These are phyloP conservation scores for Dinomys branickii DNA, from an alignment of 2,113 vertebrate genomes.

Conservation along the genomic window DNA sequence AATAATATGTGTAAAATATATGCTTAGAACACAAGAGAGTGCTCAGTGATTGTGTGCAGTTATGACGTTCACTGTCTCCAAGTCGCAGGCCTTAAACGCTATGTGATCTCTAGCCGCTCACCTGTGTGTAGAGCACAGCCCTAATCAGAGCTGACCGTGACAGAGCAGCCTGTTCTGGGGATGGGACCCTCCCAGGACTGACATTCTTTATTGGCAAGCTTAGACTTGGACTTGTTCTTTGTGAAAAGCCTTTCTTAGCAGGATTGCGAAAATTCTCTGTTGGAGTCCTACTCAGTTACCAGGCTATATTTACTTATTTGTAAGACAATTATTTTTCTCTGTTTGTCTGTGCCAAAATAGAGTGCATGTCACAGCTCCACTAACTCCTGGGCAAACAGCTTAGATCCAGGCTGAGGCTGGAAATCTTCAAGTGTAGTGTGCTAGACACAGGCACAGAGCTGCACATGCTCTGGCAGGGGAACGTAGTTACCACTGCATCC, in stretches of 20 bases:
- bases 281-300: slow-evolving; percentile 34
- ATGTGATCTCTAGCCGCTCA: background rate
- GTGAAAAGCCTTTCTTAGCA: background rate
- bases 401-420: background rate
- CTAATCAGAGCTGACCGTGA: background rate
- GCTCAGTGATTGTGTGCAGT: background rate
- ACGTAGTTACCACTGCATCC: background rate
- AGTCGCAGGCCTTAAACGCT: background rate
- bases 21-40: background rate
- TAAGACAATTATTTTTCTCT: background rate
- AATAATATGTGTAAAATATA: background rate
- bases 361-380: background rate
- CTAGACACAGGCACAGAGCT: background rate
- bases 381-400: background rate
- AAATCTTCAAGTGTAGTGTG: background rate
- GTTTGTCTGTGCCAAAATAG: slow-evolving; percentile 25
- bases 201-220: background rate
- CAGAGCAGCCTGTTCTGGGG: background rate
- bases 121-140: background rate
- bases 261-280: background rate
- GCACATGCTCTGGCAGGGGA: no score
- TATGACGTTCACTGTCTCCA: background rate
- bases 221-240: background rate
- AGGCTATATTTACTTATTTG: slow-evolving; percentile 22
- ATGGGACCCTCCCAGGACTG: background rate